Evolutionary conservation across 2,888 invertebrate species (phyloP).

Genomic region (Apodemia zela): DNA sequence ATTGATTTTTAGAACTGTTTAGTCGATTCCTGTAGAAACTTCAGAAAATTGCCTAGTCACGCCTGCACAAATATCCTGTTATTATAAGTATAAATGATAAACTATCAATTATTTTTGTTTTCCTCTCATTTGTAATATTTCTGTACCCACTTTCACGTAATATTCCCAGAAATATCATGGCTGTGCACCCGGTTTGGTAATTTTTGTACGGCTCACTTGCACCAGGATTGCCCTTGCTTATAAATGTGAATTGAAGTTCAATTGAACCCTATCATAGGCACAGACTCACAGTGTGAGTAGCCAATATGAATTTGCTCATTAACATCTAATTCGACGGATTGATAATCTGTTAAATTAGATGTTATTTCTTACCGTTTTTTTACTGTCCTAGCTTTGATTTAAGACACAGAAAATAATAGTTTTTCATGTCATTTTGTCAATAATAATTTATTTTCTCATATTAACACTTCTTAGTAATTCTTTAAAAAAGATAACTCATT

Average conservation of each 20-base stretch:
- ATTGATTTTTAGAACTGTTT: too few relatives aligned
- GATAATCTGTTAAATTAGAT: neutral
- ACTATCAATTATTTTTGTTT: neutral
- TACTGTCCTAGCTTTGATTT: neutral
- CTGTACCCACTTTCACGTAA: neutral
- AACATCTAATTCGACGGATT: too few relatives aligned
- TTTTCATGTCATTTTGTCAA: neutral
- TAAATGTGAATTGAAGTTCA: neutral
- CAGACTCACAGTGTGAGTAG: neutral
- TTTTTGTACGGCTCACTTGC: neutral
- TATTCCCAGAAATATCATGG: neutral
- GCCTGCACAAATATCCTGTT: too few relatives aligned
- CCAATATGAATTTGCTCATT: neutral
- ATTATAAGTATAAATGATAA: too few relatives aligned
- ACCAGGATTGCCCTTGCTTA: neutral
- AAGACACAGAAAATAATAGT: neutral
- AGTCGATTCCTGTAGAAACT: too few relatives aligned
- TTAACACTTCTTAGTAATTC: conserved; percentile 1
- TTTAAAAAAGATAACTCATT: neutral
- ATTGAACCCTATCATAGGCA: neutral
- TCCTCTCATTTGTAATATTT: neutral
- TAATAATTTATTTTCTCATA: neutral
- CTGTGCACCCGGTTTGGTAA: neutral
- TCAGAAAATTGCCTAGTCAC: too few relatives aligned
- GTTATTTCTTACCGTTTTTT: neutral